Base-by-base conservation (phyloP, 1,140 invertebrate genomes). In the Apis dorsata region DNA sequence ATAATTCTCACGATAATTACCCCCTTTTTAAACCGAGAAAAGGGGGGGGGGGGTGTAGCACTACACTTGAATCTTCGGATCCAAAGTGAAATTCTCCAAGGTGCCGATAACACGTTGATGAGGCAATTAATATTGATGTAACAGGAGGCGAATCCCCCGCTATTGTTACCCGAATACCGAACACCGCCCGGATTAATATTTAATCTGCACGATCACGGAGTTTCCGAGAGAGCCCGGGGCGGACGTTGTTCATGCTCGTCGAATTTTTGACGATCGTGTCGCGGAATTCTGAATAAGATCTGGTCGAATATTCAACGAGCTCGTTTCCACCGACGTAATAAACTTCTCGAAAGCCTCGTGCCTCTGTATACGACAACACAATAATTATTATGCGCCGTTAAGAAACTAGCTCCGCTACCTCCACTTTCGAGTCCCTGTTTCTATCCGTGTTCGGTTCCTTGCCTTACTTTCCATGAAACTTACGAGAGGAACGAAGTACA, bases 91-190 rank as follows among this genome's bases (percentile, higher is more conserved):
- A 87, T 79, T 76, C 86, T 79, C 86, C 53, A 53, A 74, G 69
- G 86, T 77, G 86, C 71, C 81, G 85, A 87, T 87, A 86, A 84
- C 83, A 84, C 86, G 86, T 55, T 87, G 86, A 87, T 77, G 85
- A 87, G 85, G 63, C 59, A 79, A 87, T 87, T 87, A 87, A 87
- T 87, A 87, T 87, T 87, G 86, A 86, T 80, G 68, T 74, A 75
- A 79, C 49, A 49, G 66, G 57, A 80, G 73, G 66, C 66, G 81
- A 71, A 53, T 59, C 15, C 44, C 28, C 15, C 19, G 81, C 85
- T 69, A 86, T 79, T 86, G 81, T 87, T 73, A 84, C 78, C 59
- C 62, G 82, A 84, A 76, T 79, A 62, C 55, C n/a, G 49, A 84
- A 69, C 83, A 83, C 83, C 77, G 70, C 77, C 60, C 51, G 57